Evolutionary conservation across 2,113 vertebrate species (phyloP), one percentile per base, ranked within the genome.

Genomic region (Strix uralensis): DNA sequence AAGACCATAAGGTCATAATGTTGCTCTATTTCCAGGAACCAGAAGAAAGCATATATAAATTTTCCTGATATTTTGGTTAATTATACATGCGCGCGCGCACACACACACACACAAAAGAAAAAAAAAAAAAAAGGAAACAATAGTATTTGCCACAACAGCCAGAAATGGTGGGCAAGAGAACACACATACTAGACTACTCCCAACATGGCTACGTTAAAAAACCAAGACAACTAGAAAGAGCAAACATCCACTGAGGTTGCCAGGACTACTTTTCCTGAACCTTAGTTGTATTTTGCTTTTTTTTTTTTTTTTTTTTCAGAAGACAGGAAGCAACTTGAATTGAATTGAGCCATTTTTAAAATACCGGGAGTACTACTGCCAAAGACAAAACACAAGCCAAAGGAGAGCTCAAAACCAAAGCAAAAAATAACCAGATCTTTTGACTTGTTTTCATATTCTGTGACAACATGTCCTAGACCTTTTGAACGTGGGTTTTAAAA

Each of bases 11-110:
- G 95, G 91, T 91, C 96, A 86, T 89, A 38, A 75, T 30, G 57
- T 84, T 93, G 82, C 67, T 93, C 91, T 90, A 59, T 96, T 96
- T 94, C 96, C 93, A 96, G 91, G 88, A 95, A 95, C 74, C 84
- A 97, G 81, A 83, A 84, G 73, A 95, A 88, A 96, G 78, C 69
- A 29, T 88, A 92, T 66, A 91, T 97, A 87, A 93, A 61, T 93
- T 88, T 90, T 96, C 96, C 86, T 97, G 89, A 89, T 95, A 55
- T 78, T 95, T 63, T 91, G 46, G 67, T 94, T 83, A 91, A 65
- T 81, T 94, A 59, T 49, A 91, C 89, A 89, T 82, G 66, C 8
- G 4, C 7, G 7, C 20, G 2, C n/a, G 7, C n/a, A 55, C 49
- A 88, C 65, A 74, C 47, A 90, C 54, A 47, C 21, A 77, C 55